Evolutionary conservation across 1,140 invertebrate genomes (phyloP).

Genomic region (Drosophila triauraria): DNA sequence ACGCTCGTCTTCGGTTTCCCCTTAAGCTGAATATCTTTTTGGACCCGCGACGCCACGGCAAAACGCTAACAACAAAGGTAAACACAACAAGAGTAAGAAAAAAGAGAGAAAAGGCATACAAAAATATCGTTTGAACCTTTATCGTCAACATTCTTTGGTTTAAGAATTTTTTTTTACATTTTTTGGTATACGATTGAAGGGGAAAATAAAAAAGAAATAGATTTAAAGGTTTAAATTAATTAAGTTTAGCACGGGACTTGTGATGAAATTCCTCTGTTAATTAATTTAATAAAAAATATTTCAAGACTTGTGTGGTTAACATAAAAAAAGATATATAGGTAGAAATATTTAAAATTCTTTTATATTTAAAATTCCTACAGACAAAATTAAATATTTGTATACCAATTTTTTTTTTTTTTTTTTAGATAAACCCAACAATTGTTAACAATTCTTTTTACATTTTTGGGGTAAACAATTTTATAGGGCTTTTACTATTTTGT

Average conservation of each 20-base stretch:
- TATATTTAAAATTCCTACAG: not conserved
- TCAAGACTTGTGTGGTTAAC: too few relatives aligned
- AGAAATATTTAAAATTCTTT: not conserved
- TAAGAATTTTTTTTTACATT: constrained; percentile 8
- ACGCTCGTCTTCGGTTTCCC: constrained; percentile 38
- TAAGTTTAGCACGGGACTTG: too few relatives aligned
- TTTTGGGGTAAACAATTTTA: constrained; percentile 39
- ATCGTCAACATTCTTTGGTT: constrained; percentile 1
- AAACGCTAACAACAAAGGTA: constrained; percentile 57
- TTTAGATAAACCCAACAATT: constrained; percentile 12
- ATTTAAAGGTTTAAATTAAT: too few relatives aligned
- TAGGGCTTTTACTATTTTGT: constrained; percentile 30
- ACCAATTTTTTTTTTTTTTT: constrained; percentile 1
- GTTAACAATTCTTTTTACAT: constrained; percentile 30
- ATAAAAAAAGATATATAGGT: too few relatives aligned
- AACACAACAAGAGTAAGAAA: constrained; percentile 34
- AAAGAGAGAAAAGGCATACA: constrained; percentile 18
- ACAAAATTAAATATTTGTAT: not conserved
- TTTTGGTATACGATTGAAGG: not conserved
- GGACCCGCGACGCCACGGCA: constrained; percentile 39
- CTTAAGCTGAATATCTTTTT: constrained; percentile 18
- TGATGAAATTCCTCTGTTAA: not conserved
- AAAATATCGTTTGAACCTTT: constrained; percentile 20
- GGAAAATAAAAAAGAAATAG: not conserved
- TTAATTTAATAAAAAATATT: not conserved